A percentile compares a stretch with the other conserved stretches of the same genome.
Evolutionary conservation across 2,888 invertebrate species (phyloP).

Genomic region (Bhutanitis thaidina): DNA sequence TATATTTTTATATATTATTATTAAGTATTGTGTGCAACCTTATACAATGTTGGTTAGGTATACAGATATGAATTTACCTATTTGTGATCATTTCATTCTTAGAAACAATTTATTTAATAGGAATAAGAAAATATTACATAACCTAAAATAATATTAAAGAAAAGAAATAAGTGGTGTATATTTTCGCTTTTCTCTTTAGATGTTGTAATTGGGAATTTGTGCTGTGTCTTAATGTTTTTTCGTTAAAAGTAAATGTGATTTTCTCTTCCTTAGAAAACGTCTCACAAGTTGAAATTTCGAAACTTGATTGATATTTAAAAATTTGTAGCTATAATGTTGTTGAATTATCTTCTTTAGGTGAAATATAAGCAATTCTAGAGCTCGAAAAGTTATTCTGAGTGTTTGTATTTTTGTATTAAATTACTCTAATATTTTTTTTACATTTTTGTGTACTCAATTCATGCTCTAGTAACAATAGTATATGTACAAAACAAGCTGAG

Average conservation of each 20-base stretch:
- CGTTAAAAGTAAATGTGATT: slow-evolving; percentile 60
- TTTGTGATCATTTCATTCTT: slow-evolving; percentile 66
- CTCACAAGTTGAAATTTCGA: slow-evolving; percentile 38
- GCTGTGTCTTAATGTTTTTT: slow-evolving; percentile 54
- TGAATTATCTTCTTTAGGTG: slow-evolving; percentile 38
- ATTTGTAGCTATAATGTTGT: slow-evolving; percentile 38
- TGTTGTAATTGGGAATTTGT: slow-evolving; percentile 59
- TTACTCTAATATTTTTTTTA: slow-evolving; percentile 25
- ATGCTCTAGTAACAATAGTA: slow-evolving; percentile 37
- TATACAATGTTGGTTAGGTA: slow-evolving; percentile 66
- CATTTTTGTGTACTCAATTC: slow-evolving; percentile 38
- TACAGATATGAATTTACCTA: slow-evolving; percentile 63
- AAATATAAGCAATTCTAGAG: slow-evolving; percentile 32
- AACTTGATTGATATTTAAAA: slow-evolving; percentile 34
- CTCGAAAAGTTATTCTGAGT: slow-evolving; percentile 34
- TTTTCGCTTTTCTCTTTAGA: slow-evolving; percentile 66
- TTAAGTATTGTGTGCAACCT: slow-evolving; percentile 67
- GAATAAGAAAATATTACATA: slow-evolving; percentile 37
- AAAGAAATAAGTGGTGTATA: slow-evolving; percentile 42
- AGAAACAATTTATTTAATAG: slow-evolving; percentile 56
- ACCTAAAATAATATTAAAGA: slow-evolving; percentile 25
- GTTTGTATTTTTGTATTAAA: slow-evolving; percentile 33
- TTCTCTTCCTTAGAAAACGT: slow-evolving; percentile 53
- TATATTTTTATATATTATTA: slow-evolving; percentile 75
- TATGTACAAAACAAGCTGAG: slow-evolving; percentile 38